phyloP scores from a whole-genome alignment of 1,140 invertebrate species.

The Drosophila ironensis region DNA sequence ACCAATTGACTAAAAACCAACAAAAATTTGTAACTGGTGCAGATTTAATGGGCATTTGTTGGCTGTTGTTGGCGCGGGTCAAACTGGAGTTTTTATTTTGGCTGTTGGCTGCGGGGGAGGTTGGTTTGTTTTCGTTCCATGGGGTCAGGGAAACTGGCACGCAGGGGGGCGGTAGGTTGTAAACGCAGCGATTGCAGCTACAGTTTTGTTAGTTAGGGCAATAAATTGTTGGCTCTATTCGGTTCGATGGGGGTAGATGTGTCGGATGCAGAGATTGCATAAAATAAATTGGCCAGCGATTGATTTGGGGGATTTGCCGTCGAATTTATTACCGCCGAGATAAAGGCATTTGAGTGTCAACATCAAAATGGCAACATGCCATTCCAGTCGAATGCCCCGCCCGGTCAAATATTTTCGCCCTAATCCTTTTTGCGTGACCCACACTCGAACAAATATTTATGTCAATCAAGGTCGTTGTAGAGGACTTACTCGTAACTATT shows the following conservation, averaged over 20 bases:
- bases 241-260: slow-evolving; percentile 22
- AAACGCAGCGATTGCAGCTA: slow-evolving; percentile 47
- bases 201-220: slow-evolving; percentile 54
- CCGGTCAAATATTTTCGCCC: slow-evolving; percentile 24
- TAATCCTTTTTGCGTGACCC: slow-evolving; percentile 34
- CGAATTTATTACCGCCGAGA: slow-evolving; percentile 47
- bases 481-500: no score
- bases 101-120: not conserved
- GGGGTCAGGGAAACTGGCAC: not conserved
- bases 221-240: slow-evolving; percentile 55
- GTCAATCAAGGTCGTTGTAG: not conserved
- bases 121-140: slow-evolving; percentile 1
- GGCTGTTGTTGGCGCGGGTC: slow-evolving; percentile 14
- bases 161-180: not conserved
- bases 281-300: slow-evolving; percentile 67
- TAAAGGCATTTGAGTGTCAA: slow-evolving; percentile 47
- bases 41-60: slow-evolving; percentile 56
- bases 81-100: not conserved
- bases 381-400: slow-evolving; percentile 18
- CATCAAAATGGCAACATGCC: slow-evolving; percentile 47
- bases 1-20: slow-evolving; percentile 65
- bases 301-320: slow-evolving; percentile 57
- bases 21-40: slow-evolving; percentile 34
- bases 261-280: slow-evolving; percentile 53
- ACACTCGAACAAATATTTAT: slow-evolving; percentile 5